Evolutionary conservation across 1,140 invertebrate species (phyloP).

Genomic region (Brachionus angularis): DNA sequence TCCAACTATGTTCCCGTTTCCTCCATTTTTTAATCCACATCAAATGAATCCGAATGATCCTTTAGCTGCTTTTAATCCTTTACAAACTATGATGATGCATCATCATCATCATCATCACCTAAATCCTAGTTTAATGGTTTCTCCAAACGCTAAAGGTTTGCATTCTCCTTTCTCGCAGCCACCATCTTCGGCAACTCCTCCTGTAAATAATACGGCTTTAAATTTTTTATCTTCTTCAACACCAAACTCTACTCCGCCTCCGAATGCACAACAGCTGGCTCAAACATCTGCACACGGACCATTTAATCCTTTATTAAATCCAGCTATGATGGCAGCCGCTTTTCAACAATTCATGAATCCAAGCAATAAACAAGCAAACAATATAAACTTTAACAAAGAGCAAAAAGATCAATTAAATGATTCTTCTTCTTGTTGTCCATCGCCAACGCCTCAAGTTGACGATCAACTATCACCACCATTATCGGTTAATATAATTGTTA

Average conservation of each 20-base stretch:
- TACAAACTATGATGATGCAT: constrained; percentile 15
- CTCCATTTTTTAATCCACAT: neutral
- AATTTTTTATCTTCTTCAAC: constrained; percentile 16
- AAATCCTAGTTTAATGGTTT: too few species aligned
- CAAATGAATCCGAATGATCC: neutral
- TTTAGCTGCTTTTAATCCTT: neutral
- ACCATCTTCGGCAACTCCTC: neutral
- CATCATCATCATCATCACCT: neutral
- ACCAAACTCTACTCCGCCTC: constrained; percentile 3
- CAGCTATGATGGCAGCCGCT: constrained; percentile 5
- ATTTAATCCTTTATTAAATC: too few species aligned
- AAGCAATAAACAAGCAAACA: neutral
- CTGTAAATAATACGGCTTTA: neutral
- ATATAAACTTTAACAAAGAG: neutral
- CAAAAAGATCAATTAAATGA: neutral
- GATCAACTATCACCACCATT: constrained; percentile 4
- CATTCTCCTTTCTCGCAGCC: neutral
- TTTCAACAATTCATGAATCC: constrained; percentile 4
- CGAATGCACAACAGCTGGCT: too few species aligned
- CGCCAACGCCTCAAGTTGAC: constrained; percentile 2
- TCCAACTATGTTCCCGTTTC: neutral
- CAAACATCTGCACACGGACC: too few species aligned
- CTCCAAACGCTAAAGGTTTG: neutral
- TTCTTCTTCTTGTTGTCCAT: constrained; percentile 20
- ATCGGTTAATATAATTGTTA: constrained; percentile 23